phyloP scores from a whole-genome alignment of 2,113 vertebrate genomes.

The Hydropotes inermis region DNA sequence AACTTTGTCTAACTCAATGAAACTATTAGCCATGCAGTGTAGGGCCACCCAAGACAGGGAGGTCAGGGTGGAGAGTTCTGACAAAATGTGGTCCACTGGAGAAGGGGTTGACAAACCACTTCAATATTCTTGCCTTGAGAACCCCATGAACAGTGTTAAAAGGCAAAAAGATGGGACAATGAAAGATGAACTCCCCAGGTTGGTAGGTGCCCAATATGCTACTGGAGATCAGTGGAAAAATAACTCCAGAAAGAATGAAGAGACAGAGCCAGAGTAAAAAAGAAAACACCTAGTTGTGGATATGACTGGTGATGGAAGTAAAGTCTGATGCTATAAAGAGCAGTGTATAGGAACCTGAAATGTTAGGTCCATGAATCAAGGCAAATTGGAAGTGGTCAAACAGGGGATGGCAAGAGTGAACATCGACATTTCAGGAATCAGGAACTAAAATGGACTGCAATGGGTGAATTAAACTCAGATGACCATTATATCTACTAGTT shows the following conservation, averaged over 20 bases:
- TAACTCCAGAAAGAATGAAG: neutral
- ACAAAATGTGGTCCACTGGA: neutral
- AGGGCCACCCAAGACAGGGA: neutral
- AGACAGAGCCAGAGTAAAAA: neutral
- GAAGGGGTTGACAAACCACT: neutral
- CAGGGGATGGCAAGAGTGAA: neutral
- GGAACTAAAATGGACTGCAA: neutral
- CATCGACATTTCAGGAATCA: neutral
- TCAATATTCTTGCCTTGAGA: neutral
- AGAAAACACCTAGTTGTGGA: neutral
- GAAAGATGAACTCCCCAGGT: neutral
- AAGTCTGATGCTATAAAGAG: neutral
- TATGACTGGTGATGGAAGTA: neutral
- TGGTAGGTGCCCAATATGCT: neutral
- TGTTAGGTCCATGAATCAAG: neutral
- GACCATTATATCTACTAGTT: neutral
- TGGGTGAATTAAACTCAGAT: neutral
- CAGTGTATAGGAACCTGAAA: neutral
- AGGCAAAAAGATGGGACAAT: neutral
- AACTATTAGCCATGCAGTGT: neutral
- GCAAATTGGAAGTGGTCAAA: neutral
- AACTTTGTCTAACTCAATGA: neutral
- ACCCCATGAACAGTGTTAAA: neutral
- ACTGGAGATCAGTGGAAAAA: neutral
- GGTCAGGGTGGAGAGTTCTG: neutral